These are phyloP conservation scores for Sebastes ruberrimus DNA, from an alignment of 2,797 vertebrate species.

Conservation along the genomic window DNA sequence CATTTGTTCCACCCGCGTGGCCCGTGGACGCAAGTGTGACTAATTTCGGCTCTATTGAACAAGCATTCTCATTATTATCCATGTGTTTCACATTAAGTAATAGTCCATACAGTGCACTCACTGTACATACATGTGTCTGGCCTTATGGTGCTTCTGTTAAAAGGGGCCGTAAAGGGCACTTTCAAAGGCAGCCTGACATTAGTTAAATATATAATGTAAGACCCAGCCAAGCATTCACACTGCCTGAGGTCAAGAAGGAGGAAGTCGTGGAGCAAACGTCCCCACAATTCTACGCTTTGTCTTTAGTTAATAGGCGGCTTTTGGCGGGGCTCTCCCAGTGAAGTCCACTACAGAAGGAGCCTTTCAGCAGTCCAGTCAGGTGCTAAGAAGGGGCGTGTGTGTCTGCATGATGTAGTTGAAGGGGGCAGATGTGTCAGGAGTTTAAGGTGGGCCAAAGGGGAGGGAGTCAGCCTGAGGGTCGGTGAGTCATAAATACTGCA, in stretches of 20 bases:
- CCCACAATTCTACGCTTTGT: conserved; percentile 57
- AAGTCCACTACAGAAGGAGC: conserved; percentile 23
- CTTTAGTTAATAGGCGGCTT: conserved; percentile 4
- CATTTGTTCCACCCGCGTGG: conserved; percentile 28
- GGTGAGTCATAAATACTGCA: conserved; percentile 59
- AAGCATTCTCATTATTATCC: conserved; percentile 28
- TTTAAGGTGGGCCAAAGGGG: background rate
- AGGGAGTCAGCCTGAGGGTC: conserved; percentile 32
- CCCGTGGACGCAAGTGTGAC: conserved; percentile 38
- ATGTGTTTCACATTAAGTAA: conserved; percentile 55
- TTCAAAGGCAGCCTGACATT: conserved; percentile 31
- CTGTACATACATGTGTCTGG: conserved; percentile 14
- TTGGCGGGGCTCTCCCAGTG: background rate
- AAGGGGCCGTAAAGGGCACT: conserved; percentile 36
- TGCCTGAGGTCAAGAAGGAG: conserved; percentile 30
- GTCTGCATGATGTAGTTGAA: conserved; percentile 23
- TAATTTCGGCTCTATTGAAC: conserved; percentile 33
- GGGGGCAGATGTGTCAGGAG: conserved; percentile 48
- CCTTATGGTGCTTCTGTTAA: conserved; percentile 36
- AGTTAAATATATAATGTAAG: conserved; percentile 43
- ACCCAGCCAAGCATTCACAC: conserved; percentile 3
- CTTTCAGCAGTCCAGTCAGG: conserved; percentile 52
- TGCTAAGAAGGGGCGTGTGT: conserved; percentile 40
- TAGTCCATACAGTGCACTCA: conserved; percentile 14
- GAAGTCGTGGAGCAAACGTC: conserved; percentile 15